These are phyloP conservation scores for Hippoglossus stenolepis DNA, from an alignment of 2,113 vertebrate genomes.

Conservation along the genomic window DNA sequence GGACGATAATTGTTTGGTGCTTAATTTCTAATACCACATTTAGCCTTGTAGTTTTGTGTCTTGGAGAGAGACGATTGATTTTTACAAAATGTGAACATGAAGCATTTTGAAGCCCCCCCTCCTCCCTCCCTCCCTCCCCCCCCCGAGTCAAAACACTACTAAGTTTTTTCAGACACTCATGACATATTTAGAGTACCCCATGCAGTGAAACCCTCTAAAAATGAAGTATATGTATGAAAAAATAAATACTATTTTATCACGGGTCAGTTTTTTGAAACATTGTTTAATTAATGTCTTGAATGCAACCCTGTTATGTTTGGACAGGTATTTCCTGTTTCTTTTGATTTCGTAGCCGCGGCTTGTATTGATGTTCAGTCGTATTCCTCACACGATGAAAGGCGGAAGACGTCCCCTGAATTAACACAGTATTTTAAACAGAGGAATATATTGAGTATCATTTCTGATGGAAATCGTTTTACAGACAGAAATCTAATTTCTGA, in stretches of 20 bases:
- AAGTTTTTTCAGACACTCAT: slow-evolving; percentile 57
- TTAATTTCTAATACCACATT: slow-evolving; percentile 80
- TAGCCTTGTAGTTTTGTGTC: slow-evolving; percentile 79
- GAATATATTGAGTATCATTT: slow-evolving; percentile 35
- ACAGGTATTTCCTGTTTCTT: slow-evolving; percentile 39
- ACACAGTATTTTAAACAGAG: slow-evolving; percentile 43
- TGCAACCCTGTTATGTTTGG: slow-evolving; percentile 54
- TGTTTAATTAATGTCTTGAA: slow-evolving; percentile 72
- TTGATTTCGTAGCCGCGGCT: slow-evolving; percentile 49
- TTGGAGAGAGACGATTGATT: slow-evolving; percentile 70
- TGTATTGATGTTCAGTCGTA: slow-evolving; percentile 52
- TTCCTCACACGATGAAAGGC: slow-evolving; percentile 52
- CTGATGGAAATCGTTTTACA: slow-evolving; percentile 56
- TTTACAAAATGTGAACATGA: slow-evolving; percentile 69
- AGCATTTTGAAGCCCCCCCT: slow-evolving; percentile 55
- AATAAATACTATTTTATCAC: slow-evolving; percentile 78
- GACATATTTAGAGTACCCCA: slow-evolving; percentile 69
- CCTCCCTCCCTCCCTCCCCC: slow-evolving; percentile 15
- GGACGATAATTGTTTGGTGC: slow-evolving; percentile 78
- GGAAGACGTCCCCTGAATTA: slow-evolving; percentile 37
- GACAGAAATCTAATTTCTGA: slow-evolving; percentile 35
- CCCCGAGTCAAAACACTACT: slow-evolving; percentile 63
- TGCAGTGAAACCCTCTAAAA: slow-evolving; percentile 70
- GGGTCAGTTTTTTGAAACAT: slow-evolving; percentile 69
- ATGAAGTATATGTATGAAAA: slow-evolving; percentile 71